Conservation (phyloP, 2,888 invertebrate genomes). For the Homarus gammarus region DNA sequence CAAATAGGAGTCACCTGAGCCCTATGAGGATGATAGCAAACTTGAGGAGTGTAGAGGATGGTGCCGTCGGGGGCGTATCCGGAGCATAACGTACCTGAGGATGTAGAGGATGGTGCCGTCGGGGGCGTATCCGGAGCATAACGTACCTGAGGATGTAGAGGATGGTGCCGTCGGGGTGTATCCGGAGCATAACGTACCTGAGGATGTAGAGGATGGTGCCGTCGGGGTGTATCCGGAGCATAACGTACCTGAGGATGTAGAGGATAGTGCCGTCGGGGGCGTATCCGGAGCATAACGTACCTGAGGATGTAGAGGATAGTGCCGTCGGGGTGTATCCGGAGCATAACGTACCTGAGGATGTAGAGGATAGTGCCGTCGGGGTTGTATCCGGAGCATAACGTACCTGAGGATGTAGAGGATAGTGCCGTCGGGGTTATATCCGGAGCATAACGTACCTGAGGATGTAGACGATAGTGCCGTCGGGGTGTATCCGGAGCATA, state of each 20-base stretch:
- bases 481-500: constrained; percentile 63
- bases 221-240: constrained; percentile 66
- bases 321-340: constrained; percentile 66
- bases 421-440: constrained; percentile 61
- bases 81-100: constrained; percentile 61
- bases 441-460: constrained; percentile 65
- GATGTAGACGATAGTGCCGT: constrained; percentile 67
- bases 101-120: constrained; percentile 69
- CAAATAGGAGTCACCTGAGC: constrained; percentile 45
- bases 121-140: constrained; percentile 59
- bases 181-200: constrained; percentile 69
- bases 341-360: constrained; percentile 69
- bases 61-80: constrained; percentile 65
- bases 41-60: constrained; percentile 68
- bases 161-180: constrained; percentile 65
- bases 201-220: constrained; percentile 68
- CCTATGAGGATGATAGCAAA: constrained; percentile 56
- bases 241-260: constrained; percentile 61
- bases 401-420: constrained; percentile 70
- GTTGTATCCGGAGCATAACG: constrained; percentile 60
- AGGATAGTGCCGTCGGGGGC: constrained; percentile 64
- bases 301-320: constrained; percentile 67
- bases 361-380: constrained; percentile 67
- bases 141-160: constrained; percentile 67
- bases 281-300: constrained; percentile 63